Base-by-base conservation (phyloP, 2,113 vertebrate genomes). In the Origma solitaria region DNA sequence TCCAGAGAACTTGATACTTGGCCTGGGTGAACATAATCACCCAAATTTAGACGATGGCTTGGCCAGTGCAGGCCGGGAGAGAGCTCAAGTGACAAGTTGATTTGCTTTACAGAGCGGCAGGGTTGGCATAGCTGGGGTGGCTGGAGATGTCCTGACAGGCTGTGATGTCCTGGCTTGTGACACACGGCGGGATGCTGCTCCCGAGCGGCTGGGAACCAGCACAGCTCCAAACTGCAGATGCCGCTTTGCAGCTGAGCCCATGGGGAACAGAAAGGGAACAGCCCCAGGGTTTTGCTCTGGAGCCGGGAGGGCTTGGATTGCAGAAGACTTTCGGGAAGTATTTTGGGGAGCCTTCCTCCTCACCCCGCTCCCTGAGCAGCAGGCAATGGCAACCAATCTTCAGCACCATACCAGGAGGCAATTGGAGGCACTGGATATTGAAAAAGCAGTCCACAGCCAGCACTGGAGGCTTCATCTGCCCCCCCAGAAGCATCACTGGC, bases 21-120 rank as follows among this genome's bases (percentile, higher is more conserved):
- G 90, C 65, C 86, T 93, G 51, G 49, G 94, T 68, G 94, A 97
- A 97, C 94, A 96, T 94, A 97, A 97, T 97, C 97, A 97, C 98
- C 98, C 98, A 98, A 98, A 98, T 98, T 98, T 98, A 98, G 99
- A 98, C 56, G 97, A 97, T 88, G 96, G 94, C 95, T 98, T 88
- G 96, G 91, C 90, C 42, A 35, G 90, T 38, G 64, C 82, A 65
- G 44, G 96, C 97, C 15, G 64, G 75, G 35, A 96, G 35, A 96
- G 57, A 93, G 97, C 96, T 98, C 97, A 95, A 95, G 95, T 97
- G 97, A 98, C 96, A 95, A 62, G 95, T 64, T 95, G 84, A 92
- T 94, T 95, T 1, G 0, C 93, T 95, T 75, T 53, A 76, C 75
- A 88, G 86, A 66, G 54, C 1, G 0, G 82, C 65, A 35, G n/a